Evolutionary conservation across 2,113 vertebrate genomes (phyloP), one percentile per base, ranked within the genome.

Genomic region (Tupaia chinensis): DNA sequence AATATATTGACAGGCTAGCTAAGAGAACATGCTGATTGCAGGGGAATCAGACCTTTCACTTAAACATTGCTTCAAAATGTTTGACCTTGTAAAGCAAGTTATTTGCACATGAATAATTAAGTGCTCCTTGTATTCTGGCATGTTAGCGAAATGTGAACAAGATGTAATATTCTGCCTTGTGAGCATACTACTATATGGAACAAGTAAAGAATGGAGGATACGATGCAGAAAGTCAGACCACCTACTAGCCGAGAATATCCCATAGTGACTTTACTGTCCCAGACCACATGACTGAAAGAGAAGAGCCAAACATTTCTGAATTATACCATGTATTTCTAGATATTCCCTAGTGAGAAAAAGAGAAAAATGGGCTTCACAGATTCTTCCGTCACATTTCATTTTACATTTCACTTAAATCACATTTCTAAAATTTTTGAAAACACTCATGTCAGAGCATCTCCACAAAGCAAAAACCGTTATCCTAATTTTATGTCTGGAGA

Each of bases 191-290:
- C 61, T 68, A 4, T 70, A 23, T 53, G 83, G 91, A 94, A 93
- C 91, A 96, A 94, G 83, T 74, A 94, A 96, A 95, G 94, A 54
- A 76, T 66, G 58, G 60, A 81, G 68, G 13, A 74, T 34, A 95
- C 94, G 53, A 95, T 77, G 29, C 34, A 76, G 85, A 91, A 78
- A 91, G 86, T 8, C 84, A 25, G 74, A 74, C 69, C 34, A 86
- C 34, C 54, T 60, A 68, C 68, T 66, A 87, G 85, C 77, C 70
- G 34, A 85, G 85, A 94, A 87, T 79, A 82, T 83, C 32, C 79
- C 93, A 0, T 76, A 95, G 89, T 95, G 68, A 29, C 53, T 89
- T 89, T 96, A 79, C 70, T 95, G 82, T 91, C 70, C 34, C 56
- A 53, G 22, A 15, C 79, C 85, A 86, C 85, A 68, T 72, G 91